These are phyloP conservation scores for Byasa hedistus DNA, from an alignment of 2,888 invertebrate species.

Conservation along the genomic window DNA sequence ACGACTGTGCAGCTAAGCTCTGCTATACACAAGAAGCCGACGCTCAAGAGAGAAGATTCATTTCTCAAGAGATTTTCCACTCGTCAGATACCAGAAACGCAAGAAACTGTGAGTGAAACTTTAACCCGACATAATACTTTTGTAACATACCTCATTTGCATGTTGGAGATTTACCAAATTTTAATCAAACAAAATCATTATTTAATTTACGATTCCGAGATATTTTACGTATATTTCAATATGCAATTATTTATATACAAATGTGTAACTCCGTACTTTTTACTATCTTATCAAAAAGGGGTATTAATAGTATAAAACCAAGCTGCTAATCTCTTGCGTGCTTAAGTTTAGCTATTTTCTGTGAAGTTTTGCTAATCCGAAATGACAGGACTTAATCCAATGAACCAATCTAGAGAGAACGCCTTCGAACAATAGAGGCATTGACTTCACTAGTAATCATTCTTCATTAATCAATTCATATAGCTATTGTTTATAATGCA, in stretches of 20 bases:
- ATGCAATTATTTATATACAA: no score
- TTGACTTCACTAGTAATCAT: background rate
- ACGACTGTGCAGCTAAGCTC: slow-evolving; percentile 96
- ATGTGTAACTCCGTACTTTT: background rate
- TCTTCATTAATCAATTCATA: no score
- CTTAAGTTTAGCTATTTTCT: background rate
- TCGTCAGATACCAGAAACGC: slow-evolving; percentile 92
- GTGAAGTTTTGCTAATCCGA: background rate
- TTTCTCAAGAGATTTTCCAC: slow-evolving; percentile 97
- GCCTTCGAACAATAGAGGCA: background rate
- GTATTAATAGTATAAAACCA: background rate
- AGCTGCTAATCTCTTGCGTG: background rate
- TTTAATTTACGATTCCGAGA: no score
- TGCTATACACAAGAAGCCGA: slow-evolving; percentile 93
- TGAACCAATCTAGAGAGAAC: background rate
- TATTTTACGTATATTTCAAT: no score
- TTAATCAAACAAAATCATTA: no score
- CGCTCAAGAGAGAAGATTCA: slow-evolving; percentile 93
- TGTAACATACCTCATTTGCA: background rate
- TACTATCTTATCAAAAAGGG: background rate
- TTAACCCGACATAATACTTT: background rate
- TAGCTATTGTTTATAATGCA: no score
- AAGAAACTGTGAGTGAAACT: slow-evolving; percentile 84
- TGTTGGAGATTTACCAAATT: no score
- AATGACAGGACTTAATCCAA: background rate